A percentile compares a stretch with the other conserved stretches of the same genome.
These are phyloP conservation scores for Philereme transversata DNA, from an alignment of 2,888 invertebrate genomes.

Conservation along the genomic window DNA sequence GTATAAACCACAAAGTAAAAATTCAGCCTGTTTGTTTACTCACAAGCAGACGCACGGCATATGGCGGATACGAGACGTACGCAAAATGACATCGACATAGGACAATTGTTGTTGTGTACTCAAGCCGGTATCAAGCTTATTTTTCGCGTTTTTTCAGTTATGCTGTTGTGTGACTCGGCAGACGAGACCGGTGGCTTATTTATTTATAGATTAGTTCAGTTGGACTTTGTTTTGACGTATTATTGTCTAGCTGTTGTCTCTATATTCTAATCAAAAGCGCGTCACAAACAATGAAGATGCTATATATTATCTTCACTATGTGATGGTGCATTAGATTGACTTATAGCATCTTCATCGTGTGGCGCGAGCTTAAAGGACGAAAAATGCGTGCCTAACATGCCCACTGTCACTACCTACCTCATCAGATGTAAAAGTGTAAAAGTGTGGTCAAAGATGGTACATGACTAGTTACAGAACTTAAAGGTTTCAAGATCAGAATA, in stretches of 20 bases:
- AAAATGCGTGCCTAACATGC: too few relatives aligned
- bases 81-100: constrained; percentile 72
- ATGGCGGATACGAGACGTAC: constrained; percentile 65
- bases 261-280: too few relatives aligned
- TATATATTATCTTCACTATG: too few relatives aligned
- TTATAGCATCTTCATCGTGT: too few relatives aligned
- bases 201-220: constrained; percentile 49
- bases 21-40: constrained; percentile 61
- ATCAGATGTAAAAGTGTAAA: too few relatives aligned
- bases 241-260: constrained; percentile 4
- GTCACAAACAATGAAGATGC: too few relatives aligned
- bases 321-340: too few relatives aligned
- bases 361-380: too few relatives aligned
- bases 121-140: constrained; percentile 49
- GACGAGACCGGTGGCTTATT: constrained; percentile 47
- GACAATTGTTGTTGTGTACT: constrained; percentile 77
- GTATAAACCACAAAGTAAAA: constrained; percentile 47
- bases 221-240: constrained; percentile 27
- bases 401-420: too few relatives aligned
- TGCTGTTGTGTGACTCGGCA: constrained; percentile 39
- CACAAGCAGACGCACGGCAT: constrained; percentile 70
- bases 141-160: constrained; percentile 54
- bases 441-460: too few relatives aligned
- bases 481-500: too few relatives aligned
- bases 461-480: too few relatives aligned